Conservation (phyloP, 2,113 vertebrate species). For the Balaeniceps rex region DNA sequence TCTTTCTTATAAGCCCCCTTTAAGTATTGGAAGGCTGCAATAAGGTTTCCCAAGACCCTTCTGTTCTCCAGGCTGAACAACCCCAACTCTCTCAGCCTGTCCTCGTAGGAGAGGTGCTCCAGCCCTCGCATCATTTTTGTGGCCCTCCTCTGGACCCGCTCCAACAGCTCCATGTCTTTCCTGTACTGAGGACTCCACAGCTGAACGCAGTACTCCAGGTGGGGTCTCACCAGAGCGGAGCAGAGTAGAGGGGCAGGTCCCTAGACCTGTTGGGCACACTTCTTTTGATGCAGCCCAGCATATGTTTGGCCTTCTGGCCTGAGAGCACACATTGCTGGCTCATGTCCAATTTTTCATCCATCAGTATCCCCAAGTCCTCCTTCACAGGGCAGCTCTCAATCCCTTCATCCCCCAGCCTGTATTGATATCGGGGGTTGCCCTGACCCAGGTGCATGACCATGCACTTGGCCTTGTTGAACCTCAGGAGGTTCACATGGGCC, state of each 20-base stretch:
- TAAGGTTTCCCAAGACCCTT: not conserved
- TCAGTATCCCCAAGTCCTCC: not conserved
- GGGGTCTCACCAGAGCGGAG: not conserved
- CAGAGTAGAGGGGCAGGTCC: not conserved
- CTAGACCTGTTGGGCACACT: rapidly evolving
- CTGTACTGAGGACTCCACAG: not conserved
- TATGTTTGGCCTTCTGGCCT: not conserved
- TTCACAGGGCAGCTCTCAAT: not conserved
- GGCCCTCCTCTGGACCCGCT: not conserved
- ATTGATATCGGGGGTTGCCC: not conserved
- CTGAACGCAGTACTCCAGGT: not conserved
- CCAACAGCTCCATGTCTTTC: not conserved
- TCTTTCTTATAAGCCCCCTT: not conserved
- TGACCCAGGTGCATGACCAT: not conserved
- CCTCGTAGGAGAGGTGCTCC: not conserved
- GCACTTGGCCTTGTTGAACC: not conserved
- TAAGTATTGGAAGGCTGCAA: not conserved
- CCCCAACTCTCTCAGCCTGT: not conserved
- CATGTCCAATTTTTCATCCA: not conserved
- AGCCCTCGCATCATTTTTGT: not conserved
- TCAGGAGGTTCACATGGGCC: not conserved
- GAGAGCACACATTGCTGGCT: rapidly evolving
- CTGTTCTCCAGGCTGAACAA: not conserved
- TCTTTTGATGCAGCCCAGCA: not conserved
- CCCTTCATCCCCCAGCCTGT: not conserved